These are phyloP conservation scores for Bombus fervidus DNA, from an alignment of 1,140 invertebrate species.

Conservation along the genomic window DNA sequence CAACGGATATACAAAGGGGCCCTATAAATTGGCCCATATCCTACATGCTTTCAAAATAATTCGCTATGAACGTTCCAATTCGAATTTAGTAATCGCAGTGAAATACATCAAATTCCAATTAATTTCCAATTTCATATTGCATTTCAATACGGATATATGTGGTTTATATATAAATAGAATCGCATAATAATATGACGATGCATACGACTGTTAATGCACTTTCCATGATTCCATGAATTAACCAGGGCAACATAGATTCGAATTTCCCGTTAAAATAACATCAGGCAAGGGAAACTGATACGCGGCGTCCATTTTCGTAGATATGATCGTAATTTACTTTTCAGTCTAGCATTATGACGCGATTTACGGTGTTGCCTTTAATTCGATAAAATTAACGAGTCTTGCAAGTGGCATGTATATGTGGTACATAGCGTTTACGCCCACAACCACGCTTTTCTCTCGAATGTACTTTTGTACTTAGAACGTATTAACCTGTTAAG, in stretches of 20 bases:
- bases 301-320: background rate
- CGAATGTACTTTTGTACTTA: background rate
- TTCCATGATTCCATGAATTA: conserved; percentile 9
- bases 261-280: background rate
- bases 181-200: background rate
- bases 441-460: background rate
- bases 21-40: conserved; percentile 60
- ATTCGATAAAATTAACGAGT: conserved; percentile 13
- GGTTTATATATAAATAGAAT: background rate
- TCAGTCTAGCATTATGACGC: background rate
- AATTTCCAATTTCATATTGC: background rate
- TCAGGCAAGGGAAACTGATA: background rate
- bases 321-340: background rate
- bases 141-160: background rate
- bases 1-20: conserved; percentile 70
- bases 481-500: background rate
- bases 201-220: background rate
- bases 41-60: conserved; percentile 61
- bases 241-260: background rate
- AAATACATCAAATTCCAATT: background rate
- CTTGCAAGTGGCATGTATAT: background rate
- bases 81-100: background rate
- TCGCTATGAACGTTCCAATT: conserved; percentile 24
- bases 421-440: background rate
- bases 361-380: conserved; percentile 9